These are phyloP conservation scores for Glaucopsyche alexis DNA, from an alignment of 2,888 invertebrate genomes.

Conservation along the genomic window DNA sequence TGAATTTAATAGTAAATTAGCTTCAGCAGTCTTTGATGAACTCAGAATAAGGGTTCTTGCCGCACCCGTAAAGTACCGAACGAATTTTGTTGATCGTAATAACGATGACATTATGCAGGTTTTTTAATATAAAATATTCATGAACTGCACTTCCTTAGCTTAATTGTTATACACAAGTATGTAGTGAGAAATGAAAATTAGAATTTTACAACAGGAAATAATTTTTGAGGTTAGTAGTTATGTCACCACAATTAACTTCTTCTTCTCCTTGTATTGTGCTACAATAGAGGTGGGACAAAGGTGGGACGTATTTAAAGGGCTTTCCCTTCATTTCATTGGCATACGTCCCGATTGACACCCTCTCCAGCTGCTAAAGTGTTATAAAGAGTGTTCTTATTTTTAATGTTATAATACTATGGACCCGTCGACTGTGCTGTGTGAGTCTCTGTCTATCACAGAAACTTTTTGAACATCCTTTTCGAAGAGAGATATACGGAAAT, in stretches of 20 bases:
- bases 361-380: too few species aligned
- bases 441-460: too few species aligned
- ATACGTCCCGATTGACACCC: too few species aligned
- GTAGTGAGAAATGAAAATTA: too few species aligned
- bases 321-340: too few species aligned
- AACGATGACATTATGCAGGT: slow-evolving; percentile 80
- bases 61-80: slow-evolving; percentile 86
- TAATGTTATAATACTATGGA: too few species aligned
- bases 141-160: slow-evolving; percentile 27
- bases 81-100: slow-evolving; percentile 86
- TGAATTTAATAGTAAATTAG: slow-evolving; percentile 71
- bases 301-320: too few species aligned
- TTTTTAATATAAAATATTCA: slow-evolving; percentile 29
- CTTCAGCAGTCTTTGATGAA: slow-evolving; percentile 83
- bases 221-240: slow-evolving; percentile 62
- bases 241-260: slow-evolving; percentile 47
- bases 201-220: slow-evolving; percentile 10
- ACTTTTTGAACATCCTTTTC: too few species aligned
- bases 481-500: too few species aligned
- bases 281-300: too few species aligned
- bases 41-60: slow-evolving; percentile 84
- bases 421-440: too few species aligned
- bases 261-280: background rate
- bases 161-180: background rate
- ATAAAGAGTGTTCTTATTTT: too few species aligned